Conservation (phyloP, 2,113 vertebrate genomes). For the Chascanopsetta lugubris region DNA sequence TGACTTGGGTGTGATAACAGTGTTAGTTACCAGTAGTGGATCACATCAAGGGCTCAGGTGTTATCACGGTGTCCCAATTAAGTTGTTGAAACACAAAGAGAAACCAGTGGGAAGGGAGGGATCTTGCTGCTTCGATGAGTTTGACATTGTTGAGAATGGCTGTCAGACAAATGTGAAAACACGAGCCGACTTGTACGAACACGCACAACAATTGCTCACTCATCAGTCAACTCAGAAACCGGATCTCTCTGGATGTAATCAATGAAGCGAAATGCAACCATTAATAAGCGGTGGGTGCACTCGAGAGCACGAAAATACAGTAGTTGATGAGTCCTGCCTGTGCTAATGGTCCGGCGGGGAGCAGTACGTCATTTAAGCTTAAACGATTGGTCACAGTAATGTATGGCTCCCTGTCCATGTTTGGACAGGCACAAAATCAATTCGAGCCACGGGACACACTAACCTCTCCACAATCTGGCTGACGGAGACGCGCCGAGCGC, state of each 20-base stretch:
- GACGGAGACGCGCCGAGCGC: slow-evolving; percentile 27
- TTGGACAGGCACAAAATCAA: slow-evolving; percentile 71
- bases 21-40: slow-evolving; percentile 37
- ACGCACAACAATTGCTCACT: slow-evolving; percentile 17
- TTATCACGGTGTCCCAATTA: slow-evolving; percentile 34
- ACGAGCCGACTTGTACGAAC: slow-evolving; percentile 6
- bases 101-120: neutral
- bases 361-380: slow-evolving; percentile 36
- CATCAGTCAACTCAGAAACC: slow-evolving; percentile 2
- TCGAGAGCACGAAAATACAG: slow-evolving; percentile 22
- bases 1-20: slow-evolving; percentile 21
- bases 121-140: neutral
- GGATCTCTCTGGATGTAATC: slow-evolving; percentile 25
- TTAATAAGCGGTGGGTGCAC: slow-evolving; percentile 18
- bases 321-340: slow-evolving; percentile 1
- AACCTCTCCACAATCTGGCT: slow-evolving; percentile 52
- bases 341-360: slow-evolving; percentile 34
- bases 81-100: slow-evolving; percentile 26
- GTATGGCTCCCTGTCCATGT: slow-evolving; percentile 52
- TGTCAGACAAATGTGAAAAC: slow-evolving; percentile 7
- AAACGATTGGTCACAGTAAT: slow-evolving; percentile 58
- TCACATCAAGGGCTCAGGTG: slow-evolving; percentile 21
- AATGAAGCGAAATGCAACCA: slow-evolving; percentile 29
- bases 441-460: slow-evolving; percentile 57
- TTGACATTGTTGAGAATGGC: slow-evolving; percentile 31